Evolutionary conservation across 2,113 vertebrate genomes (phyloP), one percentile per base, ranked within the genome.

Genomic region (Bostrychus sinensis): DNA sequence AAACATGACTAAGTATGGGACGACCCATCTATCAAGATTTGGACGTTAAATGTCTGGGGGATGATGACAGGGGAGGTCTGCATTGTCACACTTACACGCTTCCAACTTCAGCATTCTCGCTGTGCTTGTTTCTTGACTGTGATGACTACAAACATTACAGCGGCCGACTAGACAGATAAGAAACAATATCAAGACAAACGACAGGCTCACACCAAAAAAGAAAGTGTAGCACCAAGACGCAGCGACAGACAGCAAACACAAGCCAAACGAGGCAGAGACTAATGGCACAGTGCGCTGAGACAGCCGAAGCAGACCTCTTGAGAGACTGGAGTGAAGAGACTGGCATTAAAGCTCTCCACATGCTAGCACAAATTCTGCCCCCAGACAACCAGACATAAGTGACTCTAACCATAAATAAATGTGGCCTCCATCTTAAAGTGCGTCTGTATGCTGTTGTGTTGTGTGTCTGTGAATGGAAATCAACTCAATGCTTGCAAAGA

Each of bases 381-480:
- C 25, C 19, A 45, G 64, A 80, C 69, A 87, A 72, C 45, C 38
- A 56, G 50, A 60, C 56, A 68, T 62, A 72, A 34, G 50, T 76
- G 88, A 79, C 57, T 55, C 51, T 46, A 63, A 62, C 57, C 58
- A 66, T 78, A 80, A 86, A 85, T 67, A 80, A 75, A 75, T 42
- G 38, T 34, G 26, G 30, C 48, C 42, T 73, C 22, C 78, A 56
- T 72, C 56, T 55, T 65, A 56, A 64, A 62, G 65, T 57, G 45
- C 1, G 20, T 14, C n/a, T n/a, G 4, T 23, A 6, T 43, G 5
- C 58, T 20, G 57, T 36, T 38, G 46, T 17, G 26, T 56, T n/a
- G 7, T 60, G 59, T 67, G 12, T 34, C 12, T 38, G 48, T 20
- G 32, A 58, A 54, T 22, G 62, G n/a, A 14, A 55, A 36, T 48